Evolutionary conservation across 2,888 invertebrate species (phyloP).

Genomic region (Nomada goodeniana): DNA sequence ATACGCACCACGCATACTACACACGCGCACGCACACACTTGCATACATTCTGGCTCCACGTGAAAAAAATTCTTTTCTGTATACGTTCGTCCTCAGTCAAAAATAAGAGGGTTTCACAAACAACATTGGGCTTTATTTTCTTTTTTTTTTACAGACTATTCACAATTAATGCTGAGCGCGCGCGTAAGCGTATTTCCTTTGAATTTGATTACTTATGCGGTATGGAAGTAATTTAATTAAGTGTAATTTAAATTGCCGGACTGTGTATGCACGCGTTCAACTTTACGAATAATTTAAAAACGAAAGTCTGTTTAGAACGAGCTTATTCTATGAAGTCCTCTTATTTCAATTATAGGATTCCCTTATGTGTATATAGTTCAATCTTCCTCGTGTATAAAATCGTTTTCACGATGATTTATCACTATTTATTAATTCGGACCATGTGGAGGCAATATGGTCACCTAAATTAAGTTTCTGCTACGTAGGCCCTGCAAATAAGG

Average conservation of each 20-base stretch:
- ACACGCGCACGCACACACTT: constrained; percentile 15
- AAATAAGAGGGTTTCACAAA: constrained; percentile 50
- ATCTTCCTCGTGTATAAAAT: constrained; percentile 37
- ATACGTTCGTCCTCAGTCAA: constrained; percentile 39
- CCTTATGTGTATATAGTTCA: constrained; percentile 37
- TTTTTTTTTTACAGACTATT: constrained; percentile 42
- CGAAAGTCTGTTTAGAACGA: neutral
- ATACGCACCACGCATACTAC: constrained; percentile 42
- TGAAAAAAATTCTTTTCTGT: constrained; percentile 27
- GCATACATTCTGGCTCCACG: constrained; percentile 36
- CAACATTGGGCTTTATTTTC: constrained; percentile 11
- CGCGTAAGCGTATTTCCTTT: constrained; percentile 39
- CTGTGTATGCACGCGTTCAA: constrained; percentile 41
- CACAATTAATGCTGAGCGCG: constrained; percentile 37
- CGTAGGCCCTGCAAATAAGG: constrained; percentile 82
- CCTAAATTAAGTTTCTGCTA: constrained; percentile 77
- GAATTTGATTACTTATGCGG: constrained; percentile 22
- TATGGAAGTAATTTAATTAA: constrained; percentile 8
- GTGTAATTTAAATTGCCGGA: constrained; percentile 2
- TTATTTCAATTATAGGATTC: constrained; percentile 44
- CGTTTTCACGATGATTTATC: constrained; percentile 68
- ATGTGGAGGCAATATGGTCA: constrained; percentile 71
- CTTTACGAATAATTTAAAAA: constrained; percentile 43
- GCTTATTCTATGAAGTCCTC: constrained; percentile 28
- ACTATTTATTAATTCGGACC: constrained; percentile 76